These are phyloP conservation scores for Sarcophaga subvicina DNA, from an alignment of 2,888 invertebrate genomes.

Conservation along the genomic window DNA sequence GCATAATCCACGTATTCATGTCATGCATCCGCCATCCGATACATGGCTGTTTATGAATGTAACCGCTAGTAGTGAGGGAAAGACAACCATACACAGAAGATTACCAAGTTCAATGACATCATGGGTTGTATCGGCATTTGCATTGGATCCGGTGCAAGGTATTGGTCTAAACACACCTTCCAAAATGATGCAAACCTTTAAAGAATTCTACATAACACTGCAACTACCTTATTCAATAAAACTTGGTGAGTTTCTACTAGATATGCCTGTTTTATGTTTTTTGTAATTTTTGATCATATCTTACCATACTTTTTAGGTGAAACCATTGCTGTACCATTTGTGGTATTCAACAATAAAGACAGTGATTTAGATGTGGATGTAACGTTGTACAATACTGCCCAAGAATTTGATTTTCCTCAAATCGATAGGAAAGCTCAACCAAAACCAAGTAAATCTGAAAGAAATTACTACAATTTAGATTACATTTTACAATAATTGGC, in stretches of 20 bases:
- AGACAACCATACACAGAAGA: constrained; percentile 84
- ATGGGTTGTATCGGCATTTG: constrained; percentile 92
- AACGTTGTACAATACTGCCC: constrained; percentile 91
- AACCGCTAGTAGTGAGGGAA: constrained; percentile 87
- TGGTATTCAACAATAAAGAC: constrained; percentile 93
- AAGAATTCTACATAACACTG: constrained; percentile 92
- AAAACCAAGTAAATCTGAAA: constrained; percentile 85
- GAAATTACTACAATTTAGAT: not conserved
- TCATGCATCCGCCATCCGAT: constrained; percentile 87
- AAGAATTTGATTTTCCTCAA: constrained; percentile 91
- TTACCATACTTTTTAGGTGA: constrained; percentile 85
- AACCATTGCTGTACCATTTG: constrained; percentile 93
- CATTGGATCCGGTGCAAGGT: constrained; percentile 89
- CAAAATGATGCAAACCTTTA: constrained; percentile 88
- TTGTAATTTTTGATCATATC: not conserved
- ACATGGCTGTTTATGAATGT: constrained; percentile 94
- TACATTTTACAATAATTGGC: not conserved
- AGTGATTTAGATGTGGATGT: constrained; percentile 91
- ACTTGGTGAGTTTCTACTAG: constrained; percentile 79
- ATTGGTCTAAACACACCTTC: constrained; percentile 88
- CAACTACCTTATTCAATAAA: constrained; percentile 95
- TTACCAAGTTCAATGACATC: constrained; percentile 93
- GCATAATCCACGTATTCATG: constrained; percentile 91
- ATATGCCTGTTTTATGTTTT: too few species aligned
- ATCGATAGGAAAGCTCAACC: constrained; percentile 88